A percentile compares a stretch with the other conserved stretches of the same genome.
phyloP scores from a whole-genome alignment of 1,140 invertebrate species.

The Pseudomyrmex dendroicus region DNA sequence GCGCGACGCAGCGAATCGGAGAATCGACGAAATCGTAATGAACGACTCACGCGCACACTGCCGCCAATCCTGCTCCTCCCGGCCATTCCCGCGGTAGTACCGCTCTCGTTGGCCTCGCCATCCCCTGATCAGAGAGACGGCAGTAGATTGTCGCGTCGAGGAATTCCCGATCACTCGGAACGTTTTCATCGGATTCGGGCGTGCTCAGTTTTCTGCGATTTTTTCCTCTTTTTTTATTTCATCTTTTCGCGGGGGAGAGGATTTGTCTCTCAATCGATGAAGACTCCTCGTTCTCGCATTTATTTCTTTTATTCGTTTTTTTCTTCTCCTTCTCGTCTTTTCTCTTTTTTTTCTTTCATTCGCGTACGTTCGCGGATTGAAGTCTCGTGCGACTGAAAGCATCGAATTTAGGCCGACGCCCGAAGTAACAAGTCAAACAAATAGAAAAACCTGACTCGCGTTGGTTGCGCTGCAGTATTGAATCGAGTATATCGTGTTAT shows the following conservation, averaged over 20 bases:
- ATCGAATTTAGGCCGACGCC: conserved; percentile 47
- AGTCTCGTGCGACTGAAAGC: conserved; percentile 53
- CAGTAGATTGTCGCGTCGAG: conserved; percentile 51
- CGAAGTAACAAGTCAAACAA: conserved; percentile 53
- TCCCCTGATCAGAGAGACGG: neutral
- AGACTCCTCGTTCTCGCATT: conserved; percentile 5
- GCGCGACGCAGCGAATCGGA: conserved; percentile 46
- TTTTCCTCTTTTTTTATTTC: conserved; percentile 18
- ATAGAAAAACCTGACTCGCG: conserved; percentile 50
- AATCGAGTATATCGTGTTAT: conserved; percentile 55
- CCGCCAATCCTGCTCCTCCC: conserved; percentile 24
- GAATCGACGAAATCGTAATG: conserved; percentile 65
- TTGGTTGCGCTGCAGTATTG: conserved; percentile 38
- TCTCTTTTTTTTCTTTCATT: conserved; percentile 23
- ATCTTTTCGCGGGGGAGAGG: conserved; percentile 21
- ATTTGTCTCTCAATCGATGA: conserved; percentile 42
- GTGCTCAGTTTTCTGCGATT: conserved; percentile 19
- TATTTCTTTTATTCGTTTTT: neutral
- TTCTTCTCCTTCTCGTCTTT: conserved; percentile 7
- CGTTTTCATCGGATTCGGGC: conserved; percentile 61
- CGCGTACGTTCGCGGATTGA: conserved; percentile 43
- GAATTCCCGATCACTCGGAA: conserved; percentile 61
- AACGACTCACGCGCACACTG: conserved; percentile 51
- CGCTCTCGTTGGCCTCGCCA: conserved; percentile 3
- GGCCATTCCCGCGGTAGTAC: conserved; percentile 18